phyloP scores from a whole-genome alignment of 2,888 invertebrate genomes.

The Megamerina dolium region DNA sequence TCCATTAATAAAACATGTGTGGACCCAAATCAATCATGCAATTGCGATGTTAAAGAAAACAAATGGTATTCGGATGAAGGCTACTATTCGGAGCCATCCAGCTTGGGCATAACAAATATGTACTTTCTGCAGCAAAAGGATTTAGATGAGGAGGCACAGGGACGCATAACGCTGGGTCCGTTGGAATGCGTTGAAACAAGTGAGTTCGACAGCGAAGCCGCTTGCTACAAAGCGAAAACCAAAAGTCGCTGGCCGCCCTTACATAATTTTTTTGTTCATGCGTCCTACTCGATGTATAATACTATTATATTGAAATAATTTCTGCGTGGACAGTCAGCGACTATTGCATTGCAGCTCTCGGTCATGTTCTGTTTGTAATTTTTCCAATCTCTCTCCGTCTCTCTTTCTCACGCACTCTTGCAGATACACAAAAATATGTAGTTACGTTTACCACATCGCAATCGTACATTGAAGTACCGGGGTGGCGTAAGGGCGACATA shows the following conservation, averaged over 20 bases:
- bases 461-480: slow-evolving; percentile 87
- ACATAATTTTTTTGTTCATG: no score
- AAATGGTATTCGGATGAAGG: slow-evolving; percentile 90
- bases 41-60: slow-evolving; percentile 82
- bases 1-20: slow-evolving; percentile 77
- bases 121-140: slow-evolving; percentile 82
- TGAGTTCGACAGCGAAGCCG: no score
- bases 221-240: no score
- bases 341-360: no score
- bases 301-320: no score
- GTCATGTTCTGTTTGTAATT: no score
- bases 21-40: slow-evolving; percentile 76
- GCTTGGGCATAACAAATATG: slow-evolving; percentile 86
- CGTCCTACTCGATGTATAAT: no score
- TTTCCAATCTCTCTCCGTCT: no score
- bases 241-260: no score
- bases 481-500: slow-evolving; percentile 88
- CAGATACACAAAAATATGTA: slow-evolving; percentile 86
- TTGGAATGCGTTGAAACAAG: slow-evolving; percentile 92
- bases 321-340: no score
- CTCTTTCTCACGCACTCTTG: slow-evolving; percentile 20
- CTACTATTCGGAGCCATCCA: slow-evolving; percentile 69
- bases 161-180: slow-evolving; percentile 82
- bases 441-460: slow-evolving; percentile 91
- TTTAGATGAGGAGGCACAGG: slow-evolving; percentile 74